Base-by-base conservation (phyloP, 1,140 invertebrate species). In the Trichomalopsis sarcophagae region DNA sequence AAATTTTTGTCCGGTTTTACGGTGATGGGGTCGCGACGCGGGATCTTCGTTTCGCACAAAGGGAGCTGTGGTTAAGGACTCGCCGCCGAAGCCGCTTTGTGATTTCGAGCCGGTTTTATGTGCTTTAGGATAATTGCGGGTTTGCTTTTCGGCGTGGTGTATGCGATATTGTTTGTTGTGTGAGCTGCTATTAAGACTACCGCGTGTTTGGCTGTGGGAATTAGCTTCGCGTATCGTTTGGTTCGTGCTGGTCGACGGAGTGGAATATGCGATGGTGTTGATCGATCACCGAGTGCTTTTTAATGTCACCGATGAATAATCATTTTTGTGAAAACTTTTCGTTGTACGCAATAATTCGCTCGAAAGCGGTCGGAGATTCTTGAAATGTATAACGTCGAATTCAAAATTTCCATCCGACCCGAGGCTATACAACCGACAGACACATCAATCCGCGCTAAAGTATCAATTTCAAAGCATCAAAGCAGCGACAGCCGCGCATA, bases 81-180 rank as follows among this genome's bases (percentile, higher is more conserved):
- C 66, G 62, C 21, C 66, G 66, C n/a, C 76, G 47, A 21, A 11
- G 17, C 76, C 21, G 44, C 78, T 81, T 71, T 81, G 78, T 81
- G 78, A 81, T 81, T 71, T 81, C 36, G 55, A n/a, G n/a, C 14
- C 0, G 9, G 50, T 81, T 81, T 81, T 81, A 81, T 81, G 66
- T 47, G 80, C 69, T 73, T 81, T 81, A 73, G 68, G 27, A 47
- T 73, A 69, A 81, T 81, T 81, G 71, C n/a, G 0, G 80, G 69
- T 73, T 81, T 14, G 40, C 55, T 69, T 40, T 33, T 66, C 11
- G 36, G 78, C 21, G 4, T 62, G 4, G 47, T 69, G 6, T 33
- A 5, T 13, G 7, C n/a, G 17, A n/a, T 17, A 7, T 4, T 62
- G 55, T 62, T 62, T 62, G 55, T n/a, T 62, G 55, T 62, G 55